Evolutionary conservation across 2,797 vertebrate genomes (phyloP), one percentile per base, ranked within the genome.

Genomic region (Syngnathus rostellatus): DNA sequence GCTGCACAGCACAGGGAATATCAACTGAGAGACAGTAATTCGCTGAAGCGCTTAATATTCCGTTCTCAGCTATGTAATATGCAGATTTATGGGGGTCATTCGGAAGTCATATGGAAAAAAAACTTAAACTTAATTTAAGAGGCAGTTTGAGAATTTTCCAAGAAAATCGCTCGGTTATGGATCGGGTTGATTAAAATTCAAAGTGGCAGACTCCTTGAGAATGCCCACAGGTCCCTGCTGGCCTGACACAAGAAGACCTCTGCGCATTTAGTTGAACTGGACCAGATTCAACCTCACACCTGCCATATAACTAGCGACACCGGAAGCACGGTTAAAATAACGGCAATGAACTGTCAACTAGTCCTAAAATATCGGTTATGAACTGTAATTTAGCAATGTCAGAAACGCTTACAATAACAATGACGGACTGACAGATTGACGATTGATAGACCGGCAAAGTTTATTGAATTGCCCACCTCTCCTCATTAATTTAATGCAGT

Each of bases 1-100:
- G 83, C 87, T 82, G 85, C 84, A 78, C 55, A 3, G 85, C 84
- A 78, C 55, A 3, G 84, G 86, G 86, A 85, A 87, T 88, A 86
- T 87, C 82, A 81, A 85, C 82, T 73, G 77, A 76, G 86, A 87
- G 85, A 87, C 85, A 85, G 83, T 87, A 85, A 87, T 87, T 88
- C 85, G 82, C 85, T 82, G 80, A 64, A 85, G 83, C 72, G 72
- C 87, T 90, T 90, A 88, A 89, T 89, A 89, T 90, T 89, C 86
- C 80, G 81, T 88, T 90, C 86, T 79, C 80, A 85, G 84, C 84
- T 76, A 88, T 89, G 85, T 86, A 88, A 90, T 90, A 90, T 91
- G 89, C 85, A 85, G 89, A 91, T 91, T 81, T 57, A 57, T 12
- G n/a, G 83, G 85, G 89, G 89, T 91, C 87, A 90, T 66, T 72